Base-by-base conservation (phyloP, 2,888 invertebrate genomes). In the Opisthograptis luteolata region DNA sequence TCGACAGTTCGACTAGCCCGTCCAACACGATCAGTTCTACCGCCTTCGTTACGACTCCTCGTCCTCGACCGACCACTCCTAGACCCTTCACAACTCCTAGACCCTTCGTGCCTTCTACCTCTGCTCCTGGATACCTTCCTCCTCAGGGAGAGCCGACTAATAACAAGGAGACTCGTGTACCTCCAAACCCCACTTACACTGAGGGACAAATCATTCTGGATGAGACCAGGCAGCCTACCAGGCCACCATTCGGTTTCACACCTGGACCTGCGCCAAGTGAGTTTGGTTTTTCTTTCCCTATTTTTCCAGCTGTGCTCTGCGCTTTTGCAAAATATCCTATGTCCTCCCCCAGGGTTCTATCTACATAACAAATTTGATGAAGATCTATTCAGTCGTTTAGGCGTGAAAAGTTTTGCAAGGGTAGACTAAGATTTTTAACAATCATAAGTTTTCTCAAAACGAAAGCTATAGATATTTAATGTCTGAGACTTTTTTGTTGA, bases 61-160 rank as follows among this genome's bases (percentile, higher is more conserved):
- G 68, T 2, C 68, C 68, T 0, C 44, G 58, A 0, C 50, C 50
- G 10, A 58, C 50, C 0, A 60, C 70, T 19, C 73, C 70, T 6
- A 70, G 70, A 36, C 82, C 75, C 1, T 69, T 60, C 58, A 74
- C 74, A 0, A 77, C 78, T 28, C 67, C 73, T 0, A 82, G 66
- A 47, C 87, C 89, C 8, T 74, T 78, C 3, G 64, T 77, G 0
- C 60, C 82, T 0, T 87, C 88, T 0, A 89, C 89, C 0, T 59
- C 79, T 0, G 87, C 87, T 0, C 87, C 85, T n/a, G 87, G 84
- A 15, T 89, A 88, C 47, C 61, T 87, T 6, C 91, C 87, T 2
- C 84, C 85, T 4, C 77, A 81, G 8, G 76, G 76, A 37, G 81
- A 83, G 46, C 79, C 77, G 2, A 67, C 71, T 2, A 79, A 74